Base-by-base conservation (phyloP, 2,888 invertebrate genomes). In the Chalcis sispes region DNA sequence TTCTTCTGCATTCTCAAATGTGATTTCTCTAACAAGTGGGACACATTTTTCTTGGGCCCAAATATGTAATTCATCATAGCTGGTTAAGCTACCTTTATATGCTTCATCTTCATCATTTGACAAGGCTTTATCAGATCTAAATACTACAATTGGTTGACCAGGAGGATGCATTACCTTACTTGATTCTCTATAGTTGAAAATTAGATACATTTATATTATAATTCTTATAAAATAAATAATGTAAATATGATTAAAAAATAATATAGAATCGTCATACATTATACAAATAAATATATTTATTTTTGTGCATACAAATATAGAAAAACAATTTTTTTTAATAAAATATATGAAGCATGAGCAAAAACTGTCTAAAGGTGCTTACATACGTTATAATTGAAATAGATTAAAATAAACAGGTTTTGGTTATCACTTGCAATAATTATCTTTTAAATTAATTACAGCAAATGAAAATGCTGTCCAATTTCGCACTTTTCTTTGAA, bases 1-100 rank as follows among this genome's bases (percentile, higher is more conserved):
- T 89, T 99, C 99, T 90, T 99, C 99, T 1, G 99, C 99, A 91
- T 99, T 99, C 89, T 99, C 98, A 89, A 99, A 99, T 0, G 99
- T 99, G 77, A 99, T 99, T 89, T 99, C 99, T 70, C 99, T 92
- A 0, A 99, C 99, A 15, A 99, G 90, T 0, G 99, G 98, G 48
- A 99, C 95, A 88, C 99, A 99, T 86, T 96, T 96, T 81, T 97
- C 95, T 77, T 95, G 93, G 0, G 95, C 92, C 99, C 99, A 99
- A 76, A 93, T 91, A 83, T 94, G 93, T n/a, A 98, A 86, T 81
- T 96, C 95, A 83, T 98, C 97, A 83, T 95, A 96, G 85, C 91
- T 94, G 5, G 89, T 89, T 52, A 95, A 86, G 70, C 92, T 93
- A 5, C 96, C 96, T n/a, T 89, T 91, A 86, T 92, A 97, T 0